A percentile compares a stretch with the other conserved stretches of the same genome.
phyloP scores from a whole-genome alignment of 2,797 vertebrate species.

The Trachops cirrhosus region DNA sequence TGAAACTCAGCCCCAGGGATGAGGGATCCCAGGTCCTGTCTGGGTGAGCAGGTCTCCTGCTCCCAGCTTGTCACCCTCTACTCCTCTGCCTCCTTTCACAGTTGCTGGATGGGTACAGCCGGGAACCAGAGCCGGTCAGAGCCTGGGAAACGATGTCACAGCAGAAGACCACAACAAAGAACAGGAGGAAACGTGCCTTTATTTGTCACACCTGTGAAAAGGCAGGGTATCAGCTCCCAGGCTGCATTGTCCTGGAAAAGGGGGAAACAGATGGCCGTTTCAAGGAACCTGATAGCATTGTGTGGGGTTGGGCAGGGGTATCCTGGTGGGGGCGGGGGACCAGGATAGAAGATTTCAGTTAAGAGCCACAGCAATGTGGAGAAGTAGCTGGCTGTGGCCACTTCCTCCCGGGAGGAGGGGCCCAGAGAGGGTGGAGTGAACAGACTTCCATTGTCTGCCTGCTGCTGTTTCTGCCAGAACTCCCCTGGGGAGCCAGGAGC shows the following conservation, averaged over 20 bases:
- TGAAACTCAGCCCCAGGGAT: background rate
- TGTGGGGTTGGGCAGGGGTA: background rate
- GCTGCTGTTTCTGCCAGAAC: background rate
- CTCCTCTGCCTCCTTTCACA: background rate
- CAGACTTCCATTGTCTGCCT: background rate
- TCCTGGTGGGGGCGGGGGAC: background rate
- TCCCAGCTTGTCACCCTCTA: fast-evolving
- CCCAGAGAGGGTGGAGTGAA: background rate
- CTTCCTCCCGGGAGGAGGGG: background rate
- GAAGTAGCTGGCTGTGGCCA: background rate
- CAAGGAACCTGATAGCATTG: constrained; percentile 57
- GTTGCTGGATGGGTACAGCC: background rate
- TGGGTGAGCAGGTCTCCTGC: background rate
- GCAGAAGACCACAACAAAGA: background rate
- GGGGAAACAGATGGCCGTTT: constrained; percentile 52
- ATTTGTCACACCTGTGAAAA: background rate
- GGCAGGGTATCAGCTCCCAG: background rate
- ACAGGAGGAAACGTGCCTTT: background rate
- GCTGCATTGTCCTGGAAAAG: background rate
- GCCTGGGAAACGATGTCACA: background rate
- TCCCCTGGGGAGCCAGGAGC: background rate
- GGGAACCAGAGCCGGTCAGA: background rate
- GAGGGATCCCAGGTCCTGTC: fast-evolving
- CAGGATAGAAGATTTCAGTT: background rate
- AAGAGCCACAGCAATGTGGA: background rate